Evolutionary conservation across 2,113 vertebrate genomes (phyloP).

Genomic region (Rafetus swinhoei): DNA sequence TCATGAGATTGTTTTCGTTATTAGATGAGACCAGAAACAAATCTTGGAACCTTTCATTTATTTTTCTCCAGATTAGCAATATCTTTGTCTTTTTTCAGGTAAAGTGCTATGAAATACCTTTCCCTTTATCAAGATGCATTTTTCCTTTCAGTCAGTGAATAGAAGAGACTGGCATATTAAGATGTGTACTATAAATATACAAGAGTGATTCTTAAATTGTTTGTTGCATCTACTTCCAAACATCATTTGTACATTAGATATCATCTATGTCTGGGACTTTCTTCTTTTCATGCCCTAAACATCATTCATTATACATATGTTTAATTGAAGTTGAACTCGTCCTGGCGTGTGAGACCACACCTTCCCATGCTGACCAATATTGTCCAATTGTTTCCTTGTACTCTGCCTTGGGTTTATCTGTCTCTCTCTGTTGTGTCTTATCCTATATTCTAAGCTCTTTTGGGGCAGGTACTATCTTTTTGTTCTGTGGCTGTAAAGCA

Average conservation of each 20-base stretch:
- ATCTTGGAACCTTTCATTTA: not conserved
- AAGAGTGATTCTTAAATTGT: not conserved
- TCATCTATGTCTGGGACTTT: not conserved
- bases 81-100: not conserved
- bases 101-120: accelerated
- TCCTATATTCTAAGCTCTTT: not conserved
- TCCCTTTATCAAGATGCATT: not conserved
- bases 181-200: not conserved
- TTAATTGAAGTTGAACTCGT: not conserved
- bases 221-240: not conserved
- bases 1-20: not conserved
- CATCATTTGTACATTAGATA: not conserved
- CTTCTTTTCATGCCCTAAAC: not conserved
- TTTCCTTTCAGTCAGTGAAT: not conserved
- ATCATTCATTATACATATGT: not conserved
- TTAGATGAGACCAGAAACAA: not conserved
- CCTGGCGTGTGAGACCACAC: not conserved
- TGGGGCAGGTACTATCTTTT: too few relatives aligned
- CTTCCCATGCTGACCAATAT: not conserved
- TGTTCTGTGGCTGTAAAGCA: too few relatives aligned
- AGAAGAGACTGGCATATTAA: not conserved
- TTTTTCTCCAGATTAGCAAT: not conserved
- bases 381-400: not conserved
- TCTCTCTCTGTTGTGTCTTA: not conserved
- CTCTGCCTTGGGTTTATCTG: not conserved